Percentiles rank a stretch among this genome's conserved stretches.
These are phyloP conservation scores for Sebastes trivittatus DNA, from an alignment of 2,797 vertebrate species.

Conservation along the genomic window DNA sequence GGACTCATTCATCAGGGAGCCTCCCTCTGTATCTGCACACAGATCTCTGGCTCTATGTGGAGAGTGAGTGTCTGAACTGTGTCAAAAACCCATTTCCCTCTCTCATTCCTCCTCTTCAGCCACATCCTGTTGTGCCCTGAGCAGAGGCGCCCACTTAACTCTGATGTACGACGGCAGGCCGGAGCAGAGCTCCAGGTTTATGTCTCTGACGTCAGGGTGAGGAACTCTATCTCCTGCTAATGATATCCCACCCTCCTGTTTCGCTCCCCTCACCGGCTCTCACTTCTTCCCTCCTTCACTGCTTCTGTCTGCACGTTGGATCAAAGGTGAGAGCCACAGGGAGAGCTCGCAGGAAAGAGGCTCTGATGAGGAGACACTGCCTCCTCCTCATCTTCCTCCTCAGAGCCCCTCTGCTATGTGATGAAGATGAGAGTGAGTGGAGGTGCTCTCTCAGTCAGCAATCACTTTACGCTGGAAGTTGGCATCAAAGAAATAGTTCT, in stretches of 20 bases:
- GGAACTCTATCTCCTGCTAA: constrained; percentile 50
- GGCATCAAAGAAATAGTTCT: constrained; percentile 35
- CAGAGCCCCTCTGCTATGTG: constrained; percentile 16
- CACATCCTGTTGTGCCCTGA: constrained; percentile 65
- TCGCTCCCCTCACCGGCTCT: constrained; percentile 1
- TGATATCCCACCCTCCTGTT: constrained; percentile 20
- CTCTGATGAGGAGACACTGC: constrained; percentile 47
- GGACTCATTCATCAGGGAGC: constrained; percentile 28
- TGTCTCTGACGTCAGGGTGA: constrained; percentile 61
- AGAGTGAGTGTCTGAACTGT: constrained; percentile 51
- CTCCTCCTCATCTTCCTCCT: background rate
- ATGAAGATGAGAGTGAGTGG: constrained; percentile 36
- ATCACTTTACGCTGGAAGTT: constrained; percentile 33
- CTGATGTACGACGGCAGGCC: constrained; percentile 61
- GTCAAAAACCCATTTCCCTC: constrained; percentile 66
- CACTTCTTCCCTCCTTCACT: constrained; percentile 23
- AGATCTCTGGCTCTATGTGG: constrained; percentile 28
- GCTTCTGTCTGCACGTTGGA: constrained; percentile 43
- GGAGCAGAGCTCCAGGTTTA: constrained; percentile 63
- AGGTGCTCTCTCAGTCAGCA: constrained; percentile 29
- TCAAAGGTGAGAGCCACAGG: constrained; percentile 62
- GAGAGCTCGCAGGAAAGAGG: constrained; percentile 6
- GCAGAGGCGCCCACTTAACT: constrained; percentile 49
- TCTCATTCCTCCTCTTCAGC: constrained; percentile 57
- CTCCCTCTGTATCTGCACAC: constrained; percentile 19